A percentile compares a stretch with the other conserved stretches of the same genome.
Evolutionary conservation across 2,888 invertebrate genomes (phyloP).

Genomic region (Tupiocoris notatus): DNA sequence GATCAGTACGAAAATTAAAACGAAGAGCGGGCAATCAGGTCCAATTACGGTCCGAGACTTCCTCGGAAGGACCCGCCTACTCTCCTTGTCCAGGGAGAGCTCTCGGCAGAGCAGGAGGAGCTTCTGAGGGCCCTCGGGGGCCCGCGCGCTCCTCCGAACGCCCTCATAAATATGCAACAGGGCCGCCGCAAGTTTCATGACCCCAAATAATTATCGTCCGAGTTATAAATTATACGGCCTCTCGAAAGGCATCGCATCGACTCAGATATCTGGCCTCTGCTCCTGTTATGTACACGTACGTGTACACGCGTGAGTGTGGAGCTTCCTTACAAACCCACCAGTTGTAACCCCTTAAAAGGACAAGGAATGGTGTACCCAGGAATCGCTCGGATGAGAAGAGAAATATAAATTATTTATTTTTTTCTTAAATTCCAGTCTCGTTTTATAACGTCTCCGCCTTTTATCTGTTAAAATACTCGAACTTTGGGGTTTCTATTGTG

Average conservation of each 20-base stretch:
- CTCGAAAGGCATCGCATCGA: slow-evolving; percentile 17
- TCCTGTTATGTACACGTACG: neutral
- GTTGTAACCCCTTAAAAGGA: slow-evolving; percentile 35
- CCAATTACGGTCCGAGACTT: slow-evolving; percentile 21
- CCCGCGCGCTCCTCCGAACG: neutral
- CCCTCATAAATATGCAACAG: slow-evolving; percentile 35
- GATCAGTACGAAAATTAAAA: slow-evolving; percentile 36
- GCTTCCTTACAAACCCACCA: slow-evolving; percentile 26
- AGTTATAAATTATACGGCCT: slow-evolving; percentile 37
- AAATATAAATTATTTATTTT: neutral
- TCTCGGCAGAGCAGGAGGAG: neutral
- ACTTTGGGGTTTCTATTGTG: no score
- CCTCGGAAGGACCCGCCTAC: neutral
- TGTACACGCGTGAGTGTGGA: neutral
- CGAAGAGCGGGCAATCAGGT: slow-evolving; percentile 35
- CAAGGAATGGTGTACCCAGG: slow-evolving; percentile 3
- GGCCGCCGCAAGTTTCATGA: slow-evolving; percentile 36
- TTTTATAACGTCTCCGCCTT: no score
- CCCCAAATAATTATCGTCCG: slow-evolving; percentile 39
- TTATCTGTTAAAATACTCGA: no score
- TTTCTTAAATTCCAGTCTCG: neutral
- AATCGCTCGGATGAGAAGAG: neutral
- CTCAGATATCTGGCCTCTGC: neutral
- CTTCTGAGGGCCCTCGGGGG: slow-evolving; percentile 7
- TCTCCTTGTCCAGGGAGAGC: neutral